Evolutionary conservation across 2,888 invertebrate species (phyloP).

Genomic region (Protodeltote pygarga): DNA sequence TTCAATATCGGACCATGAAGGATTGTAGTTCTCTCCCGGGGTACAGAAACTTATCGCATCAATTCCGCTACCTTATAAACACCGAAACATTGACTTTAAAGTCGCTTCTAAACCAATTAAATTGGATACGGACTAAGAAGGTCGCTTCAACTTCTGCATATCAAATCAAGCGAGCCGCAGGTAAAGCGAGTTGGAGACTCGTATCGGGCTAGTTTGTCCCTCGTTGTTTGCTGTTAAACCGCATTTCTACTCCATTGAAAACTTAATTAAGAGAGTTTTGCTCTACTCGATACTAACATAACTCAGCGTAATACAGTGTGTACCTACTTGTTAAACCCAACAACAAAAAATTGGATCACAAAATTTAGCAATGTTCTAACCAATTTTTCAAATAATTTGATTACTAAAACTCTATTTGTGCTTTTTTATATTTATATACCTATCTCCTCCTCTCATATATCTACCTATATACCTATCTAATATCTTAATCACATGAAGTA

Average conservation of each 20-base stretch:
- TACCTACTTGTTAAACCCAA: conserved; percentile 57
- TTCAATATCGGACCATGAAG: conserved; percentile 28
- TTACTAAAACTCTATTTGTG: too few species aligned
- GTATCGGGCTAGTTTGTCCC: conserved; percentile 42
- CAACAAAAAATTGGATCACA: too few species aligned
- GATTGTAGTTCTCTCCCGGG: conserved; percentile 14
- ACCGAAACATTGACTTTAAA: conserved; percentile 16
- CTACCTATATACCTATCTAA: too few species aligned
- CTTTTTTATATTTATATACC: too few species aligned
- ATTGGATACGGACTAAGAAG: conserved; percentile 16
- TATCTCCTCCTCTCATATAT: too few species aligned
- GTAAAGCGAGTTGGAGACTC: conserved; percentile 48
- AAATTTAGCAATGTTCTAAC: too few species aligned
- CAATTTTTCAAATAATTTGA: too few species aligned
- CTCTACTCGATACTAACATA: conserved; percentile 41
- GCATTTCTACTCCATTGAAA: conserved; percentile 74
- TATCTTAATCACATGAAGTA: conserved; percentile 65
- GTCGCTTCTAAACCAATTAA: conserved; percentile 34
- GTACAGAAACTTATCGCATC: conserved; percentile 30
- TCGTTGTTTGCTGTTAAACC: conserved; percentile 68
- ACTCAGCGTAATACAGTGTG: conserved; percentile 45
- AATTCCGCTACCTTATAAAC: conserved; percentile 16
- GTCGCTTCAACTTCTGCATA: conserved; percentile 54
- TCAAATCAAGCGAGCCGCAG: conserved; percentile 57
- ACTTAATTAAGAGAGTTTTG: conserved; percentile 70